phyloP scores from a whole-genome alignment of 1,140 invertebrate genomes.

The Tetramorium simillimum region DNA sequence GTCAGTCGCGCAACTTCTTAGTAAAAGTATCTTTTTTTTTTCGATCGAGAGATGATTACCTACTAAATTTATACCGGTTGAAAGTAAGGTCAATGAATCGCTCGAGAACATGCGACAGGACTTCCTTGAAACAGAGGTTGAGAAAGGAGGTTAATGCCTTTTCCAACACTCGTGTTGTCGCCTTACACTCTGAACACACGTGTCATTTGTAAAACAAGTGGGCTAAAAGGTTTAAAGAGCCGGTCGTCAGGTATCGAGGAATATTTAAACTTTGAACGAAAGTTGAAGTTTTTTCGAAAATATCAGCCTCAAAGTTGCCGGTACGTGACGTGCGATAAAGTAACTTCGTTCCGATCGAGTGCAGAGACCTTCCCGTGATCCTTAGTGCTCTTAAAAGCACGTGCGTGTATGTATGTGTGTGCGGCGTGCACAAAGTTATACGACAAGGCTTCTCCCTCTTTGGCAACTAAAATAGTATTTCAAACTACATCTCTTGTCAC shows the following conservation, averaged over 20 bases:
- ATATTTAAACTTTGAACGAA: slow-evolving; percentile 61
- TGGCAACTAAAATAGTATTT: background rate
- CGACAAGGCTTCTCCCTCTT: background rate
- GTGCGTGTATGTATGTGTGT: background rate
- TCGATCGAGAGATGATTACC: background rate
- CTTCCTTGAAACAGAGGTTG: slow-evolving; percentile 18
- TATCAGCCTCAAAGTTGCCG: slow-evolving; percentile 40
- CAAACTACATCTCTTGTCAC: background rate
- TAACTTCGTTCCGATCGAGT: slow-evolving; percentile 69
- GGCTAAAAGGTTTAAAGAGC: slow-evolving; percentile 25
- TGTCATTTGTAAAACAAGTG: slow-evolving; percentile 33
- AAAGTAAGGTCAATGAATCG: background rate
- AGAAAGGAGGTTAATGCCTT: slow-evolving; percentile 50
- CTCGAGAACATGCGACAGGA: slow-evolving; percentile 6
- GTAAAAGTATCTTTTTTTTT: background rate
- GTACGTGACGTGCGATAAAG: slow-evolving; percentile 63
- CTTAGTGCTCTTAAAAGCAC: slow-evolving; percentile 38
- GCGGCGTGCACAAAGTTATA: background rate
- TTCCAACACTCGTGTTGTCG: background rate
- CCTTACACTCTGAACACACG: slow-evolving; percentile 4
- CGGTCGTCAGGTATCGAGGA: slow-evolving; percentile 27
- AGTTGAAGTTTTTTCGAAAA: slow-evolving; percentile 45
- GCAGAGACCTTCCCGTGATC: slow-evolving; percentile 46
- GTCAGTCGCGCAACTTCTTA: background rate
- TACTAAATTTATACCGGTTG: background rate